These are phyloP conservation scores for Centruroides vittatus DNA, from an alignment of 1,140 invertebrate species.

Conservation along the genomic window DNA sequence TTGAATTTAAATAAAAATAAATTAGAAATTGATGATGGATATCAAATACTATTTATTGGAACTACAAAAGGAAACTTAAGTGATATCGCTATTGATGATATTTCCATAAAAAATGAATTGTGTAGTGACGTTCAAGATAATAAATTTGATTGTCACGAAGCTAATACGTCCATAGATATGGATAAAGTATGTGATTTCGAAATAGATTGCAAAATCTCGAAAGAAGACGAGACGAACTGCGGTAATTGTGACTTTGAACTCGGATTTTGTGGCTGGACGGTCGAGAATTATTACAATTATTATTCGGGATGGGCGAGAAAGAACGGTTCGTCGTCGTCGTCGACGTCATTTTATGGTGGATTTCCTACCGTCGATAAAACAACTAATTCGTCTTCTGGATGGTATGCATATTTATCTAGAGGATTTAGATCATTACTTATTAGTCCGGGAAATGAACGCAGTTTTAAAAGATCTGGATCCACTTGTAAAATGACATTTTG, in stretches of 20 bases:
- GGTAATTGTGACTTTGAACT: slow-evolving; percentile 17
- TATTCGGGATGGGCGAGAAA: not conserved
- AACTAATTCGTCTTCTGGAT: no score
- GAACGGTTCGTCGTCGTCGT: no score
- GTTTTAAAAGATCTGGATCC: no score
- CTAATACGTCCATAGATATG: not conserved
- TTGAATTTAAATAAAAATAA: slow-evolving; percentile 4
- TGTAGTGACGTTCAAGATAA: slow-evolving; percentile 11
- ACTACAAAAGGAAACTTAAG: slow-evolving; percentile 10
- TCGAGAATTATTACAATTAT: not conserved
- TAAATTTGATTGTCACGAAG: slow-evolving; percentile 10
- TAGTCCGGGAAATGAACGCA: no score
- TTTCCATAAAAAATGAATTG: slow-evolving; percentile 6
- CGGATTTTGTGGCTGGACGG: slow-evolving; percentile 12
- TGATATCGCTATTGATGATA: slow-evolving; percentile 17
- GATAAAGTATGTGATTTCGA: slow-evolving; percentile 13
- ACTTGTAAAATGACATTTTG: no score
- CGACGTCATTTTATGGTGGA: no score
- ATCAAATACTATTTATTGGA: slow-evolving; percentile 13
- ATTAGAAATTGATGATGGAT: slow-evolving; percentile 5
- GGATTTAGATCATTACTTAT: no score
- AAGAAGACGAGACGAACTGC: slow-evolving; percentile 14
- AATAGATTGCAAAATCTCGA: slow-evolving; percentile 4
- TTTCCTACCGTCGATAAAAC: no score
- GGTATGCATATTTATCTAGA: no score